phyloP scores from a whole-genome alignment of 2,113 vertebrate genomes.

The Dromaius novaehollandiae region DNA sequence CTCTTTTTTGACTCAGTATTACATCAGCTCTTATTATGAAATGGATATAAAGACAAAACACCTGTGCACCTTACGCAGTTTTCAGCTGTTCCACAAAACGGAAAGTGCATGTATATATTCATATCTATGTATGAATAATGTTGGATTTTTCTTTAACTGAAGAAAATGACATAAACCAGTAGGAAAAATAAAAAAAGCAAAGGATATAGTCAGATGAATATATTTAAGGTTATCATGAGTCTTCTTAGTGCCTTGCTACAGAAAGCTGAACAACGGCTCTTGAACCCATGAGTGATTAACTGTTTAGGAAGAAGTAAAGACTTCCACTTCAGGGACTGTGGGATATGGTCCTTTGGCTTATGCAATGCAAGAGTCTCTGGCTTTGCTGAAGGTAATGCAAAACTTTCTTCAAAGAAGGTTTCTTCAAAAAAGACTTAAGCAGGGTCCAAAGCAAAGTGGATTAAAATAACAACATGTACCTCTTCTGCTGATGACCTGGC shows the following conservation, averaged over 20 bases:
- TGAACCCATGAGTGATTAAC: neutral
- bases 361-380: neutral
- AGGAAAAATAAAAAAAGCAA: neutral
- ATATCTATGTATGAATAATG: accelerated
- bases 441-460: neutral
- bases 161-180: neutral
- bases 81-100: neutral
- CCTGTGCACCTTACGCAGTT: neutral
- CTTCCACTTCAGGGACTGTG: neutral
- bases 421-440: neutral
- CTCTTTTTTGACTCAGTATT: neutral
- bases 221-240: neutral
- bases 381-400: neutral
- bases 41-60: neutral
- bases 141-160: neutral
- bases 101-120: accelerated
- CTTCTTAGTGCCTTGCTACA: neutral
- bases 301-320: neutral
- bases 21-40: neutral
- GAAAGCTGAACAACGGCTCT: neutral
- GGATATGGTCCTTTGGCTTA: neutral
- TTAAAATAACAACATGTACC: neutral
- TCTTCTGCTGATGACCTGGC: neutral
- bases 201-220: neutral
- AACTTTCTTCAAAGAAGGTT: neutral